Evolutionary conservation across 2,113 vertebrate genomes (phyloP).

Genomic region (Spea multiplicata): DNA sequence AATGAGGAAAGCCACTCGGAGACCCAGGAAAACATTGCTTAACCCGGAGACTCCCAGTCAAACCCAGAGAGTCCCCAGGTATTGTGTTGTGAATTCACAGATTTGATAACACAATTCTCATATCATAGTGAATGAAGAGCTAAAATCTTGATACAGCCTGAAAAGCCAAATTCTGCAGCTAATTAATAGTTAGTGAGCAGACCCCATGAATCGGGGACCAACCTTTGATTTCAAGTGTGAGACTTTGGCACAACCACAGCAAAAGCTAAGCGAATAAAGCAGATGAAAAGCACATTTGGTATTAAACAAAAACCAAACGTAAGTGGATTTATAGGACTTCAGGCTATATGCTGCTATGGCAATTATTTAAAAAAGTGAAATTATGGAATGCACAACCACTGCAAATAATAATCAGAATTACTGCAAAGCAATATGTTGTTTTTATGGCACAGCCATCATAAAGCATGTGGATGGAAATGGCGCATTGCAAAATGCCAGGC

Average conservation of each 20-base stretch:
- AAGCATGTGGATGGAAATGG: conserved; percentile 60
- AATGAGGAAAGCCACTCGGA: too few species aligned
- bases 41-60: too few species aligned
- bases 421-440: background rate
- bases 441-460: background rate
- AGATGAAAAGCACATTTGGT: background rate
- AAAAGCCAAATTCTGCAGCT: too few species aligned
- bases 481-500: conserved; percentile 79
- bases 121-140: too few species aligned
- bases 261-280: background rate
- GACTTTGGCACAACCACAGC: background rate
- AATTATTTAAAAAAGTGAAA: background rate
- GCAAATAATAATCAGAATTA: too few species aligned
- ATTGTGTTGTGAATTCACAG: too few species aligned
- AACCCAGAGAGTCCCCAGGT: too few species aligned
- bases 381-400: background rate
- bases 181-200: too few species aligned
- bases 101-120: too few species aligned
- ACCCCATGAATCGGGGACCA: too few species aligned
- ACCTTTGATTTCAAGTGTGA: background rate
- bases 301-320: background rate
- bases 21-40: too few species aligned
- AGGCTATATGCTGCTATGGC: background rate
- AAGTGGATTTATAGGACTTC: background rate
- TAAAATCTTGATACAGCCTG: too few species aligned